Evolutionary conservation across 2,113 vertebrate species (phyloP), one percentile per base, ranked within the genome.

Genomic region (Coryphaenoides rupestris): DNA sequence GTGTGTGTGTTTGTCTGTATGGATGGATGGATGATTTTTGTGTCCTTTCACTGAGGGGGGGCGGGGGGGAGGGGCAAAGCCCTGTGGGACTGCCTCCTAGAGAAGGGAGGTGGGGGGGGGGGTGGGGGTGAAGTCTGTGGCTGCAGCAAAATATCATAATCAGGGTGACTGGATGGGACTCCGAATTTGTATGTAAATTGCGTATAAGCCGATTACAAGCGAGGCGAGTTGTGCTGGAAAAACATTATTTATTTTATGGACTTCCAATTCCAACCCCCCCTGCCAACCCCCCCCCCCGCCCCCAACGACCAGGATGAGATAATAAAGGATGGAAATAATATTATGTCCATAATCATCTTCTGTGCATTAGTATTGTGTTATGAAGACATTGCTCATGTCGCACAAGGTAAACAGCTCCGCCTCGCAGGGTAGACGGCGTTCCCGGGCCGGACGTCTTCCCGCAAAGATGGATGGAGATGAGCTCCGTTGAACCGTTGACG

Each of bases 111-210:
- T 5, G 28, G 28, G 33, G 33, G 33, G 33, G 33, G 33, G 33
- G 33, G 9, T 6, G 33, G 33, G 33, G 6, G 6, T 40, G 33
- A 40, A 84, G 76, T 77, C 79, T 75, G 60, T 88, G 80, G 78
- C 74, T 75, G 60, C 79, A 79, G 66, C 75, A 75, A 85, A 86
- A 87, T 75, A 83, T 86, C 77, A 84, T 83, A 86, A 86, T 87
- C 81, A 82, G 81, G 73, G 60, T 73, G 79, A 77, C 76, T 87
- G 79, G 72, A 75, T 74, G 79, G 84, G 77, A 82, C 82, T 77
- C 75, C 62, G 81, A 85, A 84, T 17, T 88, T 88, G 89, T 89
- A 90, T 92, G 89, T 87, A 91, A 91, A 92, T 91, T 85, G 75
- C 73, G 69, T 55, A 72, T 90, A 91, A 92, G 85, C 88, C 82